Evolutionary conservation across 2,797 vertebrate species (phyloP).

Genomic region (Hydrocynus forskahlii): DNA sequence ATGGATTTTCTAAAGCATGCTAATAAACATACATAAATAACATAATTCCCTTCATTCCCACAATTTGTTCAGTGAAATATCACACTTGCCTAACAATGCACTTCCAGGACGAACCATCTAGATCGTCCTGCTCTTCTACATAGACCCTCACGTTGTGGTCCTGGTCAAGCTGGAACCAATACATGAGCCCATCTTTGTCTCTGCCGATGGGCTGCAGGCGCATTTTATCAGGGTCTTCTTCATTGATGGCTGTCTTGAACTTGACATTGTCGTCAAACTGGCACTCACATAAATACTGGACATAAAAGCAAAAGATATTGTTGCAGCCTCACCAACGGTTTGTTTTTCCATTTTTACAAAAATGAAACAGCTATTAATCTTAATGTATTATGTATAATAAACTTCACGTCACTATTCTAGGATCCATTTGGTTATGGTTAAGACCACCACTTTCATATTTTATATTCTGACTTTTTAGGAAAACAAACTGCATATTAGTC

Average conservation of each 20-base stretch:
- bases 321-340: not conserved
- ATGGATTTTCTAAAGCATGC: no score
- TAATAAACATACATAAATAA: no score
- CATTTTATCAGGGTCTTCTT: slow-evolving; percentile 96
- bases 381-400: not conserved
- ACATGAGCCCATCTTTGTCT: slow-evolving; percentile 96
- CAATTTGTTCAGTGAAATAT: not conserved
- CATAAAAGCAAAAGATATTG: slow-evolving; percentile 30
- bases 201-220: slow-evolving; percentile 94
- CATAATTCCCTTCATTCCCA: not conserved
- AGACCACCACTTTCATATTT: no score
- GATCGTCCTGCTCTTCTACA: slow-evolving; percentile 95
- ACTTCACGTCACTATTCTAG: no score
- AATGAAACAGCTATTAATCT: no score
- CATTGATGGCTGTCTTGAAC: slow-evolving; percentile 96
- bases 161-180: slow-evolving; percentile 96
- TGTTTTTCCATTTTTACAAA: not conserved
- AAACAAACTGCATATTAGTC: no score
- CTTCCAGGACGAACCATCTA: slow-evolving; percentile 94
- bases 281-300: slow-evolving; percentile 94
- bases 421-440: no score
- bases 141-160: slow-evolving; percentile 94
- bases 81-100: slow-evolving; percentile 90
- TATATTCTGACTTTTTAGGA: no score
- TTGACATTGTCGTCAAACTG: slow-evolving; percentile 99